phyloP scores from a whole-genome alignment of 2,797 vertebrate genomes.

The Onychomys leucogaster region DNA sequence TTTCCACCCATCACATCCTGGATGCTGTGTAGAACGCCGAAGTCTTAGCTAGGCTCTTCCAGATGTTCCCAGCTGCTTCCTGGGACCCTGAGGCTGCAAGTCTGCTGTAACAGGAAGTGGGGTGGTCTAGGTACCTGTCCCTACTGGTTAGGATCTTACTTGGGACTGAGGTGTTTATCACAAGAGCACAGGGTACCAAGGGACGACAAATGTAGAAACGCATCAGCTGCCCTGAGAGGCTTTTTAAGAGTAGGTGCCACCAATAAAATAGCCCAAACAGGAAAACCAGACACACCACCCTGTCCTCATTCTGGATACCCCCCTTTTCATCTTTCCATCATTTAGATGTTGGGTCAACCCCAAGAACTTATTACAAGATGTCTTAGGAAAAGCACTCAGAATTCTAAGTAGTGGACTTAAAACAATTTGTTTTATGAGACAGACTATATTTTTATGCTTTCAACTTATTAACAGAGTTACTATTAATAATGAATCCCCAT shows the following conservation, averaged over 20 bases:
- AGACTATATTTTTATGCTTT: conserved; percentile 20
- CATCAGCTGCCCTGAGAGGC: background rate
- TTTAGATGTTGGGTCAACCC: background rate
- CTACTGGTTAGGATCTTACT: background rate
- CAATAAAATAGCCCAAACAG: background rate
- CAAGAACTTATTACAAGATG: background rate
- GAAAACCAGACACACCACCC: background rate
- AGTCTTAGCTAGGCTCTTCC: background rate
- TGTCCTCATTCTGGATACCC: background rate
- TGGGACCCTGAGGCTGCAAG: background rate
- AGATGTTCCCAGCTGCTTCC: background rate
- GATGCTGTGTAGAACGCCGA: background rate
- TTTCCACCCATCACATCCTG: background rate
- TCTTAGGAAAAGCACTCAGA: conserved; percentile 34
- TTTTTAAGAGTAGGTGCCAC: background rate
- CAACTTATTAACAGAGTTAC: conserved; percentile 43
- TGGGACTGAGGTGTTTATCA: background rate
- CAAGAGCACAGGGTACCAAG: background rate
- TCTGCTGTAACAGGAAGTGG: background rate
- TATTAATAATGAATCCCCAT: conserved; percentile 56
- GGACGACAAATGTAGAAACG: background rate
- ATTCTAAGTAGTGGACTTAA: background rate
- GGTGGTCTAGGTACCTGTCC: background rate
- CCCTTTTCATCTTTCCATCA: background rate
- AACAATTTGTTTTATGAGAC: background rate